phyloP scores from a whole-genome alignment of 2,113 vertebrate genomes.

The Corythornis cristatus region DNA sequence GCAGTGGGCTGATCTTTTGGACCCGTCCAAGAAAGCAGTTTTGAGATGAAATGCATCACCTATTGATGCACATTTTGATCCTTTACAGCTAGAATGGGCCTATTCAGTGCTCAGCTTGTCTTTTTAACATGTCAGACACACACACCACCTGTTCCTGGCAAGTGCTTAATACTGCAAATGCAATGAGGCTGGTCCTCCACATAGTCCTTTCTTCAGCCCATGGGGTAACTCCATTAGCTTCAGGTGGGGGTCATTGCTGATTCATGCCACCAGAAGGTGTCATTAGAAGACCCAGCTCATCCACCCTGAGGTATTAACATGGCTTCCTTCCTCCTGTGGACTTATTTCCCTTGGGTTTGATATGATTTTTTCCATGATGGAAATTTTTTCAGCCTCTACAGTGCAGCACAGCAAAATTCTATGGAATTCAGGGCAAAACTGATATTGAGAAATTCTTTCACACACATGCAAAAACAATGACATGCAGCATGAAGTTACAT shows the following conservation, averaged over 20 bases:
- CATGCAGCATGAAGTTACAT: neutral
- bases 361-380: neutral
- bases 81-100: neutral
- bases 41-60: neutral
- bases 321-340: neutral
- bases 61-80: neutral
- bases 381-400: neutral
- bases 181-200: neutral
- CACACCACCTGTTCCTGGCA: neutral
- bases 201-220: neutral
- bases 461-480: neutral
- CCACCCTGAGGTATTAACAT: neutral
- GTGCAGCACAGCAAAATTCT: neutral
- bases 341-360: conserved; percentile 11
- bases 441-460: neutral
- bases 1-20: fast-evolving
- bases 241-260: neutral
- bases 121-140: neutral
- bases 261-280: neutral
- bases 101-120: neutral
- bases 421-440: neutral
- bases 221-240: neutral
- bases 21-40: neutral
- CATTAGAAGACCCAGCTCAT: neutral
- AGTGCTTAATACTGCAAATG: neutral